Conservation (phyloP, 30 jellyfish, hydroid and myxozoan genomes). For the Aurelia sp. region DNA sequence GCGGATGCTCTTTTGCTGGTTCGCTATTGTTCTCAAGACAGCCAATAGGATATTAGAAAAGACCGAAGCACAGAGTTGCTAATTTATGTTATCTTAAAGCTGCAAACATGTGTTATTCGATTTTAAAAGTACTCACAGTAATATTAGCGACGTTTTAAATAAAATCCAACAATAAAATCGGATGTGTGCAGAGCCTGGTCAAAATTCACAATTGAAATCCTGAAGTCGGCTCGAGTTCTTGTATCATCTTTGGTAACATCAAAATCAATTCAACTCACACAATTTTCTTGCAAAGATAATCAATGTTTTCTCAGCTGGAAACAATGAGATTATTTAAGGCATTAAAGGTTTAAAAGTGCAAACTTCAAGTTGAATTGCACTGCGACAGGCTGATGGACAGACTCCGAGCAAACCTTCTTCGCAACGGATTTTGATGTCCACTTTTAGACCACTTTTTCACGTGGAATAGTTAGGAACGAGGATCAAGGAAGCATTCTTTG, state of each 20-base stretch:
- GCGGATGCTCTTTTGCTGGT: neutral
- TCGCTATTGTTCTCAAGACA: neutral
- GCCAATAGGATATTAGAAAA: neutral
- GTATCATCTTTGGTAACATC: conserved; percentile 29
- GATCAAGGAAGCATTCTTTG: neutral
- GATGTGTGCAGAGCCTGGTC: conserved; percentile 39
- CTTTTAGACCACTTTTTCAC: neutral
- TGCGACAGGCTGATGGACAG: too few relatives aligned
- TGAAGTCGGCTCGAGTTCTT: conserved; percentile 16
- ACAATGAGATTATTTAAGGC: conserved; percentile 46
- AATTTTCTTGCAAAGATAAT: neutral
- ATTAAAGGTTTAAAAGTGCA: conserved; percentile 35
- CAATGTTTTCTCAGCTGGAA: conserved; percentile 66
- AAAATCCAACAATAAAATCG: conserved; percentile 11
- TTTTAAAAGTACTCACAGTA: neutral
- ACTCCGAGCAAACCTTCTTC: neutral
- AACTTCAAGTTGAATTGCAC: neutral
- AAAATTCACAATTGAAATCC: conserved; percentile 48
- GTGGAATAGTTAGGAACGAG: too few relatives aligned
- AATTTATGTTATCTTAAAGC: conserved; percentile 3
- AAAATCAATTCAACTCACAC: conserved; percentile 47
- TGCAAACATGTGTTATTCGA: conserved; percentile 1
- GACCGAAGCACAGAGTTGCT: conserved; percentile 11
- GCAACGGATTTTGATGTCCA: neutral
- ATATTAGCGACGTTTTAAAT: conserved; percentile 31